These are phyloP conservation scores for Gonatopus flavifemur DNA, from an alignment of 1,140 invertebrate genomes.

Conservation along the genomic window DNA sequence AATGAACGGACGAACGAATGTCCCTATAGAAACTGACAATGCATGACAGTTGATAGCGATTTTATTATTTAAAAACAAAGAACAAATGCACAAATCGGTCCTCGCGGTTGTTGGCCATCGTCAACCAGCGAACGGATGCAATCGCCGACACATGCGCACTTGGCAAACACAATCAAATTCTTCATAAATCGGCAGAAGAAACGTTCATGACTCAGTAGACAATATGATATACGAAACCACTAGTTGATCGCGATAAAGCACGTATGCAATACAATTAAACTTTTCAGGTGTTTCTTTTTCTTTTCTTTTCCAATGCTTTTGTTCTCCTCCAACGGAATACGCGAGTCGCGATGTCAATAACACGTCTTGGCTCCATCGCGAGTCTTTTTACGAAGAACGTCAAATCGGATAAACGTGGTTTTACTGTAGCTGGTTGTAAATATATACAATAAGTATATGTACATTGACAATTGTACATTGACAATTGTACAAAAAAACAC, in stretches of 20 bases:
- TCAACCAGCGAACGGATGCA: slow-evolving; percentile 4
- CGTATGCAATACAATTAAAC: too few species aligned
- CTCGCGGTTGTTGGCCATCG: neutral
- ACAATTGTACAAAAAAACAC: too few species aligned
- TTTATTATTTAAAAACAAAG: too few species aligned
- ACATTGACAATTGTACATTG: too few species aligned
- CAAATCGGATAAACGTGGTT: too few species aligned
- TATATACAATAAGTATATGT: too few species aligned
- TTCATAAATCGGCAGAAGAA: slow-evolving; percentile 24
- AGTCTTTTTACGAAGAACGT: too few species aligned
- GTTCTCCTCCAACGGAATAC: neutral
- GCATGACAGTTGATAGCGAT: too few species aligned
- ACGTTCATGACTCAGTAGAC: slow-evolving; percentile 24
- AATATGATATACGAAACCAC: slow-evolving; percentile 21
- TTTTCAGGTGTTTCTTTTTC: slow-evolving; percentile 7
- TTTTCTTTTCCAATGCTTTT: neutral
- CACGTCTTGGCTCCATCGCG: too few species aligned
- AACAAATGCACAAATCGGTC: neutral
- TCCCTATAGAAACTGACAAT: too few species aligned
- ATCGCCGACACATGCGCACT: slow-evolving; percentile 24
- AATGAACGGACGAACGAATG: too few species aligned
- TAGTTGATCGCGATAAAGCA: slow-evolving; percentile 14
- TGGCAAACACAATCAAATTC: neutral
- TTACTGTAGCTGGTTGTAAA: too few species aligned
- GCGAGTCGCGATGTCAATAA: neutral